Conservation (phyloP, 2,888 invertebrate species). For the Metacarcinus magister region DNA sequence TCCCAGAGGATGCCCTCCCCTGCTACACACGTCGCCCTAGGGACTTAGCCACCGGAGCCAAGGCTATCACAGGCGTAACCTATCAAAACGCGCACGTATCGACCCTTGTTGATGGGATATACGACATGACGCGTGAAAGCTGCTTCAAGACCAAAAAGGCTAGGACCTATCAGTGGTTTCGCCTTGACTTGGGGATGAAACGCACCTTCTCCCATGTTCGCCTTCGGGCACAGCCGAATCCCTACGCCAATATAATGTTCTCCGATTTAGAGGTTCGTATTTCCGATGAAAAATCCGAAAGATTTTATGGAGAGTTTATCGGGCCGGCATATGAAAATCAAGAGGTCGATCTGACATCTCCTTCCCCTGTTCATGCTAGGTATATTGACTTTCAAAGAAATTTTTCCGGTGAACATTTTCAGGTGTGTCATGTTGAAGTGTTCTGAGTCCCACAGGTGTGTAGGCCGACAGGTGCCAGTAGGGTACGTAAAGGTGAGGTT, state of each 20-base stretch:
- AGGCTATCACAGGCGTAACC: neutral
- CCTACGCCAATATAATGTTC: neutral
- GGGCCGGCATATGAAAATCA: neutral
- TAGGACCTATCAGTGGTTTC: neutral
- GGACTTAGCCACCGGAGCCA: neutral
- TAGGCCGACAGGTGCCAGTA: neutral
- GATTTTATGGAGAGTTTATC: neutral
- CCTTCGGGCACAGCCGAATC: neutral
- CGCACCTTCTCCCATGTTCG: neutral
- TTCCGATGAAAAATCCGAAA: neutral
- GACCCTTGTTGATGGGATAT: neutral
- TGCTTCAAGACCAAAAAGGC: neutral
- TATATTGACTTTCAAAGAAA: neutral
- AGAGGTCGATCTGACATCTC: neutral
- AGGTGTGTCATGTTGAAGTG: neutral
- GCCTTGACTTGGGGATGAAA: neutral
- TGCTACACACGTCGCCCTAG: neutral
- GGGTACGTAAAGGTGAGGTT: no score
- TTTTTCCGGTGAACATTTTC: neutral
- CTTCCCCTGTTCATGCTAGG: neutral
- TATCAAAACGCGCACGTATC: neutral
- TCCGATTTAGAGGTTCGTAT: neutral
- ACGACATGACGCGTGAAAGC: neutral
- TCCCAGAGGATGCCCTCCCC: neutral
- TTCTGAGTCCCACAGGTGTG: neutral